These are phyloP conservation scores for Rhagonycha fulva DNA, from an alignment of 2,888 invertebrate species.

Conservation along the genomic window DNA sequence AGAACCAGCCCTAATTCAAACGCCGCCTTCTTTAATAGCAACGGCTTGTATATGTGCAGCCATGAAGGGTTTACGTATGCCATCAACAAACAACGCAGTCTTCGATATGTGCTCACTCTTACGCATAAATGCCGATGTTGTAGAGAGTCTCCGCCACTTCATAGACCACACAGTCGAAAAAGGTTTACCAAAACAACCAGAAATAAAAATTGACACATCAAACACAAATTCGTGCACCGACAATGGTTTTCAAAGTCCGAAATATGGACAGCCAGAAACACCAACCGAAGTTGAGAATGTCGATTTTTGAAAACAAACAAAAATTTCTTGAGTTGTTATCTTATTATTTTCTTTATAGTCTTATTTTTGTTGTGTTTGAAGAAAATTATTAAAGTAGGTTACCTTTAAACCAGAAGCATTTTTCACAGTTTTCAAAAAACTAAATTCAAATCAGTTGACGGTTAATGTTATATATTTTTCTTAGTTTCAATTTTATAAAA, in stretches of 20 bases:
- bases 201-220: slow-evolving; percentile 34
- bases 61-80: slow-evolving; percentile 62
- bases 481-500: slow-evolving; percentile 26
- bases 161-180: slow-evolving; percentile 64
- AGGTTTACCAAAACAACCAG: slow-evolving; percentile 41
- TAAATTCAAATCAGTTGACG: slow-evolving; percentile 1
- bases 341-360: neutral
- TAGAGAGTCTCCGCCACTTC: slow-evolving; percentile 62
- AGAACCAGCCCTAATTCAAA: slow-evolving; percentile 76
- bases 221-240: slow-evolving; percentile 28
- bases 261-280: slow-evolving; percentile 54
- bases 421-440: slow-evolving; percentile 18
- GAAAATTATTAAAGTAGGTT: neutral
- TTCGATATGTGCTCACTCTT: slow-evolving; percentile 56
- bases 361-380: slow-evolving; percentile 4
- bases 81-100: slow-evolving; percentile 52
- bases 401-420: neutral
- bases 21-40: slow-evolving; percentile 72
- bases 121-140: slow-evolving; percentile 57
- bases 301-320: slow-evolving; percentile 46
- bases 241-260: slow-evolving; percentile 44
- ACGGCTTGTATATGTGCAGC: slow-evolving; percentile 73
- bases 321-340: neutral
- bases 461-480: slow-evolving; percentile 17
- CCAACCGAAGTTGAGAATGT: slow-evolving; percentile 54